Evolutionary conservation across 2,797 vertebrate genomes (phyloP), one percentile per base, ranked within the genome.

Genomic region (Ctenochaetus hawaiiensis): DNA sequence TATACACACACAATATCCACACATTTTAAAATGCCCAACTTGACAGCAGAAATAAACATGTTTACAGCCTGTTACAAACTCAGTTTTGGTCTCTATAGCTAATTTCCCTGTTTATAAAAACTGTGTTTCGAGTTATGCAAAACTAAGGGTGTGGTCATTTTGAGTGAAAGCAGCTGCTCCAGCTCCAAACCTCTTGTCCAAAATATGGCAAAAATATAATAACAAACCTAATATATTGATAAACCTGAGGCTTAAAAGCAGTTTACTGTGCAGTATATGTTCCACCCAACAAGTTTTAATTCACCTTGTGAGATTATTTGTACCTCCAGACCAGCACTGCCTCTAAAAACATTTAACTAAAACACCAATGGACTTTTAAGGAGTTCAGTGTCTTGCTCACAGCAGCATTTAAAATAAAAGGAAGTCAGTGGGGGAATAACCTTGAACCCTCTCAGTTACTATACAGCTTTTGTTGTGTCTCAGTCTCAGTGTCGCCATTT

Each of bases 401-500:
- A 54, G 61, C 59, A 66, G 77, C 62, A 26, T 76, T 56, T 79
- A 41, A 58, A 67, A 39, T 22, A 16, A 67, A 54, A 44, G 39
- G 16, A 54, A 51, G 23, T 57, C 22, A 48, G 12, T 2, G 6
- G 54, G 48, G 39, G 57, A 67, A 51, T 30, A 17, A 54, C 51
- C 23, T 18, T 48, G 20, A 51, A 49, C 49, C 17, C 22, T 45
- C 63, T 1, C 20, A 23, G 30, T 47, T 65, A 54, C 41, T 30
- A 20, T 12, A 39, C 41, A 84, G 64, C 77, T 56, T 80, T 69
- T 85, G 57, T 80, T 44, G 80, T 82, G 66, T 82, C 78, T 86
- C 78, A 56, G 65, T 53, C 43, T 48, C 10, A 18, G 44, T 57
- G 43, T 74, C 62, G 20, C 41, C 43, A 14, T 43, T 26, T 63